Evolutionary conservation across 2,888 invertebrate species (phyloP), one percentile per base, ranked within the genome.

Genomic region (Trissonchulus latispiculum): DNA sequence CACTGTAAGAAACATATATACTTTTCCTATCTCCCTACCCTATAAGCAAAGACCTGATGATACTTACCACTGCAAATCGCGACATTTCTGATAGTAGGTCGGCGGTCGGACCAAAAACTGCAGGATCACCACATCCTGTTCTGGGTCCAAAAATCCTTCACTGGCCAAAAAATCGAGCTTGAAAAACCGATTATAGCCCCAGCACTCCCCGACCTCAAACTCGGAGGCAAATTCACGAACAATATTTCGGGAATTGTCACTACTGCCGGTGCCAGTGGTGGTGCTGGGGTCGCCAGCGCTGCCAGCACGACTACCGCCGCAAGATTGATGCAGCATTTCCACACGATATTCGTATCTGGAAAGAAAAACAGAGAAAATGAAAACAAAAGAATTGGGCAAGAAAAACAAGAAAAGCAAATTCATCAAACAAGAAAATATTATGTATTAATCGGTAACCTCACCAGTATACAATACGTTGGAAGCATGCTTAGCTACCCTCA

Each of bases 161-260:
- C 90, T 91, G 61, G 91, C 92, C 73, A 95, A 87, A 75, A 93
- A 86, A 85, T 94, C 94, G 72, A 95, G 87, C 61, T 93, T 86
- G 85, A 93, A 94, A 86, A 95, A 95, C 71, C 94, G 87, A 83
- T 95, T 95, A 85, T 94, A 95, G 0, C 94, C 94, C 94, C 94
- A 95, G 82, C 94, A 95, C 86, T 95, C 94, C 62, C 93, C 94
- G 68, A 94, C 92, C 85, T 94, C 94, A 85, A 95, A 95, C 85
- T 94, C 94, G 0, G 93, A 93, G 0, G 94, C 93, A 85, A 94
- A 95, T 86, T 94, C 94, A 59, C 94, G 87, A 33, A 93, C 91
- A 77, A 95, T 93, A 82, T 94, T 94, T 77, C 86, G 85, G 8
- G 70, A 70, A 70, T 83, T 80, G 80, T 93, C 92, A 62, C 90